phyloP scores from a whole-genome alignment of 2,113 vertebrate species.

The Uropsilus gracilis region DNA sequence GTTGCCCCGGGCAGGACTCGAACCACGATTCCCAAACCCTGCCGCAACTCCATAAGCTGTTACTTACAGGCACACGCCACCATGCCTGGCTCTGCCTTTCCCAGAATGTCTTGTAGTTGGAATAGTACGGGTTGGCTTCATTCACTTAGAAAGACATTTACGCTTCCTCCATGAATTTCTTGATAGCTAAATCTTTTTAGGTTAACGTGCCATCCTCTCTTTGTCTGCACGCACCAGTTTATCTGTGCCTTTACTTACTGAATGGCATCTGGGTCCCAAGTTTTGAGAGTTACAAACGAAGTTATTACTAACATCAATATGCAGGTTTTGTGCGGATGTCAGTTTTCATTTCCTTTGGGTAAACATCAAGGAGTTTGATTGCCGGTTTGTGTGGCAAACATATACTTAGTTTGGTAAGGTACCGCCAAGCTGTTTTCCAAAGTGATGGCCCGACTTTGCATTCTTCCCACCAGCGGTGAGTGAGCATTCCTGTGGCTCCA shows the following conservation, averaged over 20 bases:
- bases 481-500: rapidly evolving
- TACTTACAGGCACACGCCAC: too few species aligned
- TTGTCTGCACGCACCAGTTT: too few species aligned
- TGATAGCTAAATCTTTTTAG: background rate
- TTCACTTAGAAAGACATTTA: background rate
- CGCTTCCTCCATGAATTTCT: background rate
- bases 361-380: background rate
- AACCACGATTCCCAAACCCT: too few species aligned
- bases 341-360: background rate
- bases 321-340: background rate
- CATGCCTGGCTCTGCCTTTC: background rate
- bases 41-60: too few species aligned
- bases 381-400: background rate
- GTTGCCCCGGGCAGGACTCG: too few species aligned
- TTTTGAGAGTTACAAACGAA: too few species aligned
- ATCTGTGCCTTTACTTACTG: too few species aligned
- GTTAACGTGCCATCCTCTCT: too few species aligned
- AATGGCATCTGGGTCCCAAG: too few species aligned
- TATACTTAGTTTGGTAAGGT: background rate
- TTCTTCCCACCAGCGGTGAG: too few species aligned
- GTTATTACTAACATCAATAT: background rate
- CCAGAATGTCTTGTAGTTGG: background rate
- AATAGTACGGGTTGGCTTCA: background rate
- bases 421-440: background rate
- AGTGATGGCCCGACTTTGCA: background rate